Evolutionary conservation across 2,113 vertebrate genomes (phyloP), one percentile per base, ranked within the genome.

Genomic region (Centropristis striata): DNA sequence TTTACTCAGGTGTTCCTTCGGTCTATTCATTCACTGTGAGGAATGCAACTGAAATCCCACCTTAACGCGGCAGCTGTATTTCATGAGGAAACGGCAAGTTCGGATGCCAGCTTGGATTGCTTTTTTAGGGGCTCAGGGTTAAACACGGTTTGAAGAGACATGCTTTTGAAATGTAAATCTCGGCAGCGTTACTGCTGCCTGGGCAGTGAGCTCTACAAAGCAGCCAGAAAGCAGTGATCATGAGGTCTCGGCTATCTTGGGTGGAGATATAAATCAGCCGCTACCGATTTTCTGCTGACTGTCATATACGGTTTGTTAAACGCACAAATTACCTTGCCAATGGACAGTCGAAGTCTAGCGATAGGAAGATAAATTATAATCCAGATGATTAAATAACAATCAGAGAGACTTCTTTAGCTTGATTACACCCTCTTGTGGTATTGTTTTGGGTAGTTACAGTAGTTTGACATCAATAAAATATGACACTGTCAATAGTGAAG

Each of bases 161-260:
- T 42, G n/a, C 74, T 61, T 90, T 84, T 84, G 78, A 88, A 87
- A 85, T 83, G 71, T 69, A 85, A 91, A 85, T 90, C 65, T 61
- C 50, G 8, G 0, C n/a, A n/a, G n/a, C 9, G 50, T 76, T 46
- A 5, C 23, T n/a, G 44, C 80, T 37, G 66, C 28, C 47, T 6
- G 11, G 74, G 57, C 81, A 23, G 16, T 1, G 58, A 63, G 58
- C 64, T 68, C 55, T 58, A n/a, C 27, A 4, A 25, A 21, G 6
- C 28, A 42, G 47, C 9, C 20, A 50, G 27, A 60, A 58, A 58
- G 75, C 71, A 8, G 57, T 5, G 71, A 82, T 85, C 79, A 55
- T 69, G 76, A 78, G 69, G 46, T 63, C 67, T 57, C 65, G n/a
- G 5, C 42, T 47, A 47, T 74, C 53, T 46, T 7, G 67, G 39